A percentile compares a stretch with the other conserved stretches of the same genome.
These are phyloP conservation scores for Solea senegalensis DNA, from an alignment of 2,113 vertebrate genomes.

Conservation along the genomic window DNA sequence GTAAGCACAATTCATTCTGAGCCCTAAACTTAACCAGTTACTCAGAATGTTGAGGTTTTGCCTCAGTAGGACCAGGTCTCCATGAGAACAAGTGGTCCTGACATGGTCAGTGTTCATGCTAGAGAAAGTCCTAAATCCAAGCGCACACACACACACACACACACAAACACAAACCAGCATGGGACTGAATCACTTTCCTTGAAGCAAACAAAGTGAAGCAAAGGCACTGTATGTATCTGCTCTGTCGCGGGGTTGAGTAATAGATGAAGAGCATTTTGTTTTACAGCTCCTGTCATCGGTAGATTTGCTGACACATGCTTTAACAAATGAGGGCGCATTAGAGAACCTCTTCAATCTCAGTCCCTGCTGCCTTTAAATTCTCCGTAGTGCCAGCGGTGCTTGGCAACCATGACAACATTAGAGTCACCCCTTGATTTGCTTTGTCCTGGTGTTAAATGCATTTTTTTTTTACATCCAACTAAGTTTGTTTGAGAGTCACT, in stretches of 20 bases:
- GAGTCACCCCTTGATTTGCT: not conserved
- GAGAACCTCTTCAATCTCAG: conserved; percentile 22
- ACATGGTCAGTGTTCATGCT: too few species aligned
- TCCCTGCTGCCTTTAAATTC: conserved; percentile 20
- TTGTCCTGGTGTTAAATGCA: too few species aligned
- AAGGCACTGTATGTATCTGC: conserved; percentile 24
- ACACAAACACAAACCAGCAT: not conserved
- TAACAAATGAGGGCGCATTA: conserved; percentile 63
- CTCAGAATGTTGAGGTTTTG: too few species aligned
- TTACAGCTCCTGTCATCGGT: conserved; percentile 55
- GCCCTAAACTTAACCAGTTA: too few species aligned
- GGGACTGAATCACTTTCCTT: not conserved
- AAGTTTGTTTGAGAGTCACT: not conserved
- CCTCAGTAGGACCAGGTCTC: too few species aligned
- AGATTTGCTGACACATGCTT: conserved; percentile 61
- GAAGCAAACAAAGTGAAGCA: not conserved
- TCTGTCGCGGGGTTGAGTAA: conserved; percentile 50
- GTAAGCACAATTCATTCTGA: too few species aligned
- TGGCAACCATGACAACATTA: conserved; percentile 10
- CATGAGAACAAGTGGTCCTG: too few species aligned
- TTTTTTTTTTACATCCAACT: too few species aligned
- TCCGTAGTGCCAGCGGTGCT: not conserved
- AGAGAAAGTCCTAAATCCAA: too few species aligned
- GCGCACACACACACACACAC: not conserved
- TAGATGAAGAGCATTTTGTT: conserved; percentile 64